Conservation (phyloP, 2,888 invertebrate genomes). For the Cordilura impudica region DNA sequence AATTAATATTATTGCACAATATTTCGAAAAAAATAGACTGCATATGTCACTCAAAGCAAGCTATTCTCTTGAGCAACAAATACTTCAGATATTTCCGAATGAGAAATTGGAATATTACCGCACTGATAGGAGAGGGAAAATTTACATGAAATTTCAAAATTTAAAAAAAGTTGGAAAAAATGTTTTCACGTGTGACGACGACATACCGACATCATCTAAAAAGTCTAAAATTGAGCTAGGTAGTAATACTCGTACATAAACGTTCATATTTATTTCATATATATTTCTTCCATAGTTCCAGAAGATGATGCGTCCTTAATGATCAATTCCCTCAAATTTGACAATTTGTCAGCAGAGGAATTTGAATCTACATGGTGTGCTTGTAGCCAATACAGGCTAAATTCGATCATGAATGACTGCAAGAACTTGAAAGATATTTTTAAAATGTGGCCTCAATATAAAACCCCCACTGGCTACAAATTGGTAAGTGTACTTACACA, state of each 20-base stretch:
- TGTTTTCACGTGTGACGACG: too few species aligned
- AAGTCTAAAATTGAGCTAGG: too few species aligned
- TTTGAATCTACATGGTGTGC: background rate
- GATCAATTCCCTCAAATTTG: background rate
- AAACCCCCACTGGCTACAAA: background rate
- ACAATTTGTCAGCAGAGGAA: background rate
- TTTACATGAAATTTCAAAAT: slow-evolving; percentile 39
- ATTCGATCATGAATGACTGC: background rate
- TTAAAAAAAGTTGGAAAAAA: slow-evolving; percentile 34
- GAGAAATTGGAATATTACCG: slow-evolving; percentile 51
- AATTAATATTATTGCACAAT: slow-evolving; percentile 36
- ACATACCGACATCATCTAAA: too few species aligned
- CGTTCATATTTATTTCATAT: too few species aligned
- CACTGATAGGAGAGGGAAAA: slow-evolving; percentile 45
- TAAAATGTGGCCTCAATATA: background rate
- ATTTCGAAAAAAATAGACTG: slow-evolving; percentile 27
- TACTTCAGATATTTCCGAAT: slow-evolving; percentile 39
- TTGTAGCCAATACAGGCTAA: background rate
- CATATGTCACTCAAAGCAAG: slow-evolving; percentile 41
- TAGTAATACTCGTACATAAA: too few species aligned
- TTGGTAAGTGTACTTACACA: background rate
- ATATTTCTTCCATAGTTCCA: too few species aligned
- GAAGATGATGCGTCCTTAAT: background rate
- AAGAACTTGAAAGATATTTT: background rate
- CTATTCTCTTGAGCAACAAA: slow-evolving; percentile 44